Evolutionary conservation across 2,113 vertebrate species (phyloP), one percentile per base, ranked within the genome.

Genomic region (Solea solea): DNA sequence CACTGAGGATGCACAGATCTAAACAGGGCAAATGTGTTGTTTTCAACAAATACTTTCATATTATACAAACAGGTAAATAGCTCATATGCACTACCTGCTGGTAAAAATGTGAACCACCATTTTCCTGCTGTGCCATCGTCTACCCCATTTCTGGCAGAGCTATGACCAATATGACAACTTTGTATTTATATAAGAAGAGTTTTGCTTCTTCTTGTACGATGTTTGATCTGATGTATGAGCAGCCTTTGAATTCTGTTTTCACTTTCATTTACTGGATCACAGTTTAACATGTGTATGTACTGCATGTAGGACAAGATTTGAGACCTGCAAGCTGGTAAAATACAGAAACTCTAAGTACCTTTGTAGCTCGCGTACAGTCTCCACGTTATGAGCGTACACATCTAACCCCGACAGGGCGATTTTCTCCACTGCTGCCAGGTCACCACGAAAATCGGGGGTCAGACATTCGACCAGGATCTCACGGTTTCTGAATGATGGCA

Each of bases 371-470:
- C 95, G 94, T 57, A 99, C 98, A 0, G 98, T 99, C 87, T 99
- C 98, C 79, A 99, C 93, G 45, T 99, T 99, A 85, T 99, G 98
- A 0, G 98, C 98, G 0, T 96, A 99, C 3, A 99, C 98, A 3
- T 99, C 98, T 72, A 98, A 92, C 2, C 98, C 97, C 0, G 97
- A 99, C 64, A 86, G 11, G 2, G 94, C 93, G 0, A 99, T 94
- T 53, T 91, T 96, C 86, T 95, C 95, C 61, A 99, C 94, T 0
- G 97, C 94, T 15, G 82, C 74, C 7, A 98, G 93, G 78, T 99
- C 95, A 0, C 98, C 97, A 40, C 96, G 92, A 48, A 99, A 99
- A 88, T 99, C 98, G 28, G 97, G 97, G 0, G 98, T 99, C n/a
- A 99, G 90, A 80, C 98, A 99, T 78, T 99, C 98, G 14, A 99